A percentile compares a stretch with the other conserved stretches of the same genome.
Conservation (phyloP, 35 echinoderm and acorn worm genomes). For the Diadema setosum region DNA sequence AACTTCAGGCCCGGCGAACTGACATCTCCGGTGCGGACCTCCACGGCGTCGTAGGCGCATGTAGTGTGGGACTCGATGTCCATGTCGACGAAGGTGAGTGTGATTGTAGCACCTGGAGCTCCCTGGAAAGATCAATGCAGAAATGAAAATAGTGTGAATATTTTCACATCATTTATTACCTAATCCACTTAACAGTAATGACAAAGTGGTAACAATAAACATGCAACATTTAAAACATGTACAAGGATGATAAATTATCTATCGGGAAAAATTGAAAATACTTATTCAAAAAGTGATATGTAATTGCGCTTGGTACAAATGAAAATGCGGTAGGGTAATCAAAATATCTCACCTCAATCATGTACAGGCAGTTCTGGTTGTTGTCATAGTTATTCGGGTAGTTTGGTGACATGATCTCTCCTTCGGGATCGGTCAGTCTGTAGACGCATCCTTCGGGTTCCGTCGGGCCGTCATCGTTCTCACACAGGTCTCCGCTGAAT, state of each 20-base stretch:
- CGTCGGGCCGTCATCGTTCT: background rate
- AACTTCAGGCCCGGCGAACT: background rate
- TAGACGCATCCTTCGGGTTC: background rate
- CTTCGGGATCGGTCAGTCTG: background rate
- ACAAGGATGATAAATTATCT: background rate
- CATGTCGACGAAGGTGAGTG: constrained; percentile 3
- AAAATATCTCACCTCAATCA: constrained; percentile 31
- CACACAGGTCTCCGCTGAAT: constrained; percentile 16
- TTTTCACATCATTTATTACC: constrained; percentile 1
- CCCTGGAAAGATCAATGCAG: background rate
- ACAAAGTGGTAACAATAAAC: background rate
- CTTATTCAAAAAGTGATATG: background rate
- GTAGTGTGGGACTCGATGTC: background rate
- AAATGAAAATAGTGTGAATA: background rate
- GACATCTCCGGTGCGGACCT: background rate
- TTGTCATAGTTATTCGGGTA: constrained; percentile 21
- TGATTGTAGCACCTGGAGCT: background rate
- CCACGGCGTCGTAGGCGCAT: constrained; percentile 1
- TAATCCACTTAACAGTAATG: background rate
- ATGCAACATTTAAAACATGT: background rate
- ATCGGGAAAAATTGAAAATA: constrained; percentile 2
- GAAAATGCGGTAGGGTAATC: too few species aligned
- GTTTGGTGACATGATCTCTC: background rate
- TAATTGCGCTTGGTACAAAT: background rate
- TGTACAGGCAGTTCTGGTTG: background rate